These are phyloP conservation scores for Arctopsyche grandis DNA, from an alignment of 1,140 invertebrate species.

Conservation along the genomic window DNA sequence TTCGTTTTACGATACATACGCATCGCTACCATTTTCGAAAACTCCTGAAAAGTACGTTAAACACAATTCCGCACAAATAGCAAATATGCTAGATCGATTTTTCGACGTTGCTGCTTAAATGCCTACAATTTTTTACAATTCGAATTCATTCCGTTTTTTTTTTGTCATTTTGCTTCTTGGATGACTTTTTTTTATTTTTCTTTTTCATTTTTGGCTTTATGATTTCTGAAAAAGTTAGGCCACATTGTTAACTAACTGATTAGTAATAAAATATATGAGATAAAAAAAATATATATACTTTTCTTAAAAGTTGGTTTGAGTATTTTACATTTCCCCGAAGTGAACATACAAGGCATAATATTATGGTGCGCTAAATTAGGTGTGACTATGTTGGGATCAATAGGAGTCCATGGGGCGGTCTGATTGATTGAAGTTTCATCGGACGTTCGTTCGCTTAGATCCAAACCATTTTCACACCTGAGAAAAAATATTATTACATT, in stretches of 20 bases:
- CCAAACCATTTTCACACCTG: conserved; percentile 52
- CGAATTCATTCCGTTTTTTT: neutral
- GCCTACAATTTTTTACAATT: conserved; percentile 6
- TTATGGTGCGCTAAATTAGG: conserved; percentile 54
- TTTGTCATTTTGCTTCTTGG: conserved; percentile 1
- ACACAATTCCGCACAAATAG: conserved; percentile 87
- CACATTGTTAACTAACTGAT: conserved; percentile 22
- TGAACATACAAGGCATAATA: conserved; percentile 59
- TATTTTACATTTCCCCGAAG: conserved; percentile 47
- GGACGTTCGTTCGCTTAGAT: conserved; percentile 56
- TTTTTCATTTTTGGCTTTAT: conserved; percentile 14
- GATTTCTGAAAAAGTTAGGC: neutral
- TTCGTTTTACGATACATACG: conserved; percentile 80
- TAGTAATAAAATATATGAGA: neutral
- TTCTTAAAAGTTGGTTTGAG: neutral
- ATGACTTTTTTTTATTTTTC: neutral
- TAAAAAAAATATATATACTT: neutral
- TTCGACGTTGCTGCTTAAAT: conserved; percentile 81
- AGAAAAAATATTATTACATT: neutral
- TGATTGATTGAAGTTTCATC: conserved; percentile 41
- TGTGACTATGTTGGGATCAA: conserved; percentile 58
- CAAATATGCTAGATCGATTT: conserved; percentile 81
- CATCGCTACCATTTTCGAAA: conserved; percentile 84
- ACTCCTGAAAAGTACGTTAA: conserved; percentile 95
- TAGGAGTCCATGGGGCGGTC: conserved; percentile 56